Evolutionary conservation across 2,888 invertebrate species (phyloP).

Genomic region (Acronicta leporina): DNA sequence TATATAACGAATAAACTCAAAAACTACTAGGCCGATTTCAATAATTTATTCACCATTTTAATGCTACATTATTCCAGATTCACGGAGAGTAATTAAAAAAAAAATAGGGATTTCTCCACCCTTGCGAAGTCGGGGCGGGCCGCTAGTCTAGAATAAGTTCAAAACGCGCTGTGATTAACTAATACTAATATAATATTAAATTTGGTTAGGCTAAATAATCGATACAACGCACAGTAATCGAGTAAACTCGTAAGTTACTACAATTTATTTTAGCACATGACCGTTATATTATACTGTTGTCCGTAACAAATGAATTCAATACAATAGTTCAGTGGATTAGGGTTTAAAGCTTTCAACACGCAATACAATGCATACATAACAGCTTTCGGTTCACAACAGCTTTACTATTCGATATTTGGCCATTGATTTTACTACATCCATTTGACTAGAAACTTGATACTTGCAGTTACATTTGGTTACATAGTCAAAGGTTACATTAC

Average conservation of each 20-base stretch:
- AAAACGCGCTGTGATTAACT: no score
- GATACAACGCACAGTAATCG: background rate
- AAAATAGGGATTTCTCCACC: no score
- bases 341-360: slow-evolving; percentile 8
- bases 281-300: background rate
- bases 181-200: background rate
- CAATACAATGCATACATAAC: slow-evolving; percentile 8
- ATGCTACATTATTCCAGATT: no score
- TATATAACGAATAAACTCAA: no score
- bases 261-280: background rate
- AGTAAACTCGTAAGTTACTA: background rate
- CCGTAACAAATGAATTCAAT: slow-evolving; percentile 5
- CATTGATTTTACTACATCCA: background rate
- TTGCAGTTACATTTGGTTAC: no score
- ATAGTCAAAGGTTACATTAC: no score
- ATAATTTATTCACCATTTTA: no score
- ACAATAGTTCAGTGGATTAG: slow-evolving; percentile 18
- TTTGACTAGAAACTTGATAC: background rate
- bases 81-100: no score
- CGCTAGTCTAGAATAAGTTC: no score
- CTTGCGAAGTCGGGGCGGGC: no score
- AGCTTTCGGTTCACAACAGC: slow-evolving; percentile 5
- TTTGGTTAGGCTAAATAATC: background rate
- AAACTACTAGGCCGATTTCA: no score
- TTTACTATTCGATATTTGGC: background rate